A percentile compares a stretch with the other conserved stretches of the same genome.
phyloP scores from a whole-genome alignment of 1,140 invertebrate species.

The Drosophila tropicalis region DNA sequence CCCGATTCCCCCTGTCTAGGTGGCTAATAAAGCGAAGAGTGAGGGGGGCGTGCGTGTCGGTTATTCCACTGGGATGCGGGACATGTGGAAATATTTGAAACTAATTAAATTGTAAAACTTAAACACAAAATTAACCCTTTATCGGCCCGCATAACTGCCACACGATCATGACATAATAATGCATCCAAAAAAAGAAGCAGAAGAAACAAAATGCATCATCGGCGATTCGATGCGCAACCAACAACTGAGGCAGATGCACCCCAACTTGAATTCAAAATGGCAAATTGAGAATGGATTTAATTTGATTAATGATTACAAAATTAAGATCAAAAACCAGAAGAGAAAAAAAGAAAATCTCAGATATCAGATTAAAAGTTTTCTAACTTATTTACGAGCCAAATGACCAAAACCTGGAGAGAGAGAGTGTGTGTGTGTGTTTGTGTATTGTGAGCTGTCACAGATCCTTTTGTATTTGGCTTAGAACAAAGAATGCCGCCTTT shows the following conservation, averaged over 20 bases:
- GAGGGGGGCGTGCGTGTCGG: too few relatives aligned
- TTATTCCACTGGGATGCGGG: slow-evolving; percentile 48
- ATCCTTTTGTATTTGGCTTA: slow-evolving; percentile 5
- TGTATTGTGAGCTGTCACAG: slow-evolving; percentile 39
- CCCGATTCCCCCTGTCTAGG: slow-evolving; percentile 39
- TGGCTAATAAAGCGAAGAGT: slow-evolving; percentile 47
- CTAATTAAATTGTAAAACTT: slow-evolving; percentile 76
- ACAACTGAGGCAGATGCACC: slow-evolving; percentile 22
- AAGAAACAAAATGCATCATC: slow-evolving; percentile 6
- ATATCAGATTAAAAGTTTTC: slow-evolving; percentile 4
- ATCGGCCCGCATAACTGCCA: slow-evolving; percentile 49
- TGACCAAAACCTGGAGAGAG: not conserved
- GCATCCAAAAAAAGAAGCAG: slow-evolving; percentile 24
- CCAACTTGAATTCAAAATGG: not conserved
- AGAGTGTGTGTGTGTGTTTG: slow-evolving; percentile 39
- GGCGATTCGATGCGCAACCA: slow-evolving; percentile 61
- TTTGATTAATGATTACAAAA: slow-evolving; percentile 56
- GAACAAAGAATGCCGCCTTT: slow-evolving; percentile 28
- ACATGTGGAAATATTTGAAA: slow-evolving; percentile 70
- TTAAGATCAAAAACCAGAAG: too few relatives aligned
- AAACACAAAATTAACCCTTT: slow-evolving; percentile 58
- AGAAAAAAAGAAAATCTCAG: slow-evolving; percentile 10
- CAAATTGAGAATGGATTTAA: slow-evolving; percentile 19
- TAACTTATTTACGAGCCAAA: not conserved
- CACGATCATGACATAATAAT: slow-evolving; percentile 60